Evolutionary conservation across 2,797 vertebrate genomes (phyloP), one percentile per base, ranked within the genome.

Genomic region (Alfaro cultratus): DNA sequence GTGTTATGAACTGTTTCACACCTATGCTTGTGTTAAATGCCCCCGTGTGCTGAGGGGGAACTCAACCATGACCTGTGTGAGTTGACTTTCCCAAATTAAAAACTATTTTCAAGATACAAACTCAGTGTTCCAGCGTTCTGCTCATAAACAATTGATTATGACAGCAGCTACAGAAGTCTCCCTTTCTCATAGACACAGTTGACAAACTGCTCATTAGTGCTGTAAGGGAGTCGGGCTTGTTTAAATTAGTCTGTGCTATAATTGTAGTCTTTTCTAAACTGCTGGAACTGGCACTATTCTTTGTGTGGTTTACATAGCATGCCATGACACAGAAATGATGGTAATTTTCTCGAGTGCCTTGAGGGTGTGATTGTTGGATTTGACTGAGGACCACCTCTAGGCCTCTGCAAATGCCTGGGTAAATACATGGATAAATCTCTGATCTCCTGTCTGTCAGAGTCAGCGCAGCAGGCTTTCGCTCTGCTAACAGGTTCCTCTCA

Each of bases 351-450:
- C 45, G 60, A 83, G 89, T 49, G 87, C 90, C 85, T 91, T 90
- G 79, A 93, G 90, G 92, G 89, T 94, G 93, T 94, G 92, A 94
- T 95, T 95, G 93, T 93, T 90, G 91, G 93, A 91, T 95, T 94
- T 94, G 86, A 89, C 90, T 92, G 91, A 94, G 89, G 91, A 94
- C 94, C 93, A 93, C 93, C 95, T 92, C 86, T 90, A 89, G 91
- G 89, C 89, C 43, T 39, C 83, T 87, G 84, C 90, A 93, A 70
- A 92, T 79, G 89, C 87, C 85, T 34, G 70, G 88, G 87, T 95
- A 94, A 95, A 93, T 85, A 90, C 93, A 90, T 18, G 89, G 93
- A 86, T 94, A 82, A 91, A 90, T 90, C 82, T 46, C 90, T 90
- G 91, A 92, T 94, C 93, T 91, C 81, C 88, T 87, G 92, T 94